Evolutionary conservation across 2,797 vertebrate genomes (phyloP), one percentile per base, ranked within the genome.

Genomic region (Podarcis siculus): DNA sequence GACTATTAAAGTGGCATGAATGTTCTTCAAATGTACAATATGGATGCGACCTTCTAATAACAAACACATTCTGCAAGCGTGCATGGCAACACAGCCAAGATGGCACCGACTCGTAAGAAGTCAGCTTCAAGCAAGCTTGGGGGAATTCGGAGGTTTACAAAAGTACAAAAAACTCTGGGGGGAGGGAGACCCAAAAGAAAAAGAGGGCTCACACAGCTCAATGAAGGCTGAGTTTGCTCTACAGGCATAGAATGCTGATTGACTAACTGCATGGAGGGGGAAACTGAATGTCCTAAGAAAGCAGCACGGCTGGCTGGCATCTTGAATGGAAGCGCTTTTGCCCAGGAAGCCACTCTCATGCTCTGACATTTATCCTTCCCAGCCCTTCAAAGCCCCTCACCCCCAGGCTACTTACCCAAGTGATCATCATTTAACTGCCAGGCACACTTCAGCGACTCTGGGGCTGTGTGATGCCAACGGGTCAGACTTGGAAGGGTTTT

Each of bases 381-480:
- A 58, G 61, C 5, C 58, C 35, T 83, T 23, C 32, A 1, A 13
- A 55, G 5, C 23, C 5, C 27, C 30, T 35, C 17, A 2, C 42
- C 23, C 13, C 73, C 71, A n/a, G 8, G 35, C 13, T 39, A 49
- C 96, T 92, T 94, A 97, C 97, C 97, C 2, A 97, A 95, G 61
- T 97, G 96, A 89, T 97, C 96, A 2, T 73, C 83, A 2, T 96
- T 96, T 81, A 97, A 88, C 77, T 95, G 94, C 97, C 97, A 97
- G 84, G 94, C 91, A 81, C 96, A 97, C 4, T 17, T 89, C 30
- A 92, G 79, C 80, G 93, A 67, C 2, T 86, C 94, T 0, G 95
- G 91, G 71, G 76, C 91, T 0, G 91, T 95, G 92, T 96, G 94
- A n/a, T 91, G 90, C 89, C 93, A 86, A 7, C 67, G 90, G 2